These are phyloP conservation scores for Cataglyphis rosenhaueri DNA, from an alignment of 2,888 invertebrate species.

Conservation along the genomic window DNA sequence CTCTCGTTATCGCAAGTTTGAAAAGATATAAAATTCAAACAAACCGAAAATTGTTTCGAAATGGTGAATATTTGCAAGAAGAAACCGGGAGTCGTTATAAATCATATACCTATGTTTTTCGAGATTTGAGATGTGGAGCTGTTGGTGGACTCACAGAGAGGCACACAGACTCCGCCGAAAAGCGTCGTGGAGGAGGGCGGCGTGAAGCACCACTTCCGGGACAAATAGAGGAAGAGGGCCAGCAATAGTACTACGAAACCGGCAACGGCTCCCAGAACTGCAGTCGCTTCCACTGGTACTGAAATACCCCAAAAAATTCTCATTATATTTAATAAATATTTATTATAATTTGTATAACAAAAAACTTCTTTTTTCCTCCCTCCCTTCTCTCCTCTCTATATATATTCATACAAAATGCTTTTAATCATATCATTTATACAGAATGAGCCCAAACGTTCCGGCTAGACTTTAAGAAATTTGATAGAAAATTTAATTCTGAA, in stretches of 20 bases:
- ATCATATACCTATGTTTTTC: slow-evolving; percentile 82
- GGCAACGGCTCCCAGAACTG: slow-evolving; percentile 94
- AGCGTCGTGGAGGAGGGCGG: slow-evolving; percentile 84
- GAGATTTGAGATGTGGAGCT: slow-evolving; percentile 80
- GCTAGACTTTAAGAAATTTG: no score
- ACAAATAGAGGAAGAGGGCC: slow-evolving; percentile 94
- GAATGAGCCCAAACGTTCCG: no score
- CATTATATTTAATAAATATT: neutral
- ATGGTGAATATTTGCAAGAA: neutral
- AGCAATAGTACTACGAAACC: slow-evolving; percentile 93
- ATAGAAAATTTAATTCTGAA: no score
- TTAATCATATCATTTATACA: neutral
- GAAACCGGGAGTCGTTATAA: slow-evolving; percentile 14
- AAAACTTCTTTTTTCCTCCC: neutral
- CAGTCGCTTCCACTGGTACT: slow-evolving; percentile 93
- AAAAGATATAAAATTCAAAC: neutral
- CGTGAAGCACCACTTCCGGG: slow-evolving; percentile 91
- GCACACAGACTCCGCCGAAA: slow-evolving; percentile 85
- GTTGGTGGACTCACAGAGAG: slow-evolving; percentile 83
- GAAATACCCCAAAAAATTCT: slow-evolving; percentile 63
- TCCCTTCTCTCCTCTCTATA: neutral
- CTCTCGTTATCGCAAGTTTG: neutral
- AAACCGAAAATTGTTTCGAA: neutral
- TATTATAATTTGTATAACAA: neutral
- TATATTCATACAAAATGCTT: neutral